Percentiles rank a stretch among this genome's conserved stretches.
phyloP scores from a whole-genome alignment of 2,888 invertebrate genomes.

The Pollenia griseotomentosa region DNA sequence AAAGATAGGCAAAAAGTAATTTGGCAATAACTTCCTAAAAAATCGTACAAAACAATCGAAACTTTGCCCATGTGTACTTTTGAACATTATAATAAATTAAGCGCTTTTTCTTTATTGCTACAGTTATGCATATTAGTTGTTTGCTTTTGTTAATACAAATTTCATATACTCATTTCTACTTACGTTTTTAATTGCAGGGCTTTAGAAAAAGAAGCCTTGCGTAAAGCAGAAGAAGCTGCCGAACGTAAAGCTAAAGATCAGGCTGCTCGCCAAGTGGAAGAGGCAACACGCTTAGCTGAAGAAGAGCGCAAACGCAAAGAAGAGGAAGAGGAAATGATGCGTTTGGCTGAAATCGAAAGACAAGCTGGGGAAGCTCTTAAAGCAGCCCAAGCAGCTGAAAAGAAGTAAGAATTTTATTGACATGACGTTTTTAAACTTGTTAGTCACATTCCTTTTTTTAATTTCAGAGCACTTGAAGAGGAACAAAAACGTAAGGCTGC shows the following conservation, averaged over 20 bases:
- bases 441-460: constrained; percentile 7
- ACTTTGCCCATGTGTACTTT: too few relatives aligned
- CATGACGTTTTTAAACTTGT: not conserved
- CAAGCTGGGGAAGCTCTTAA: constrained; percentile 84
- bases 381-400: constrained; percentile 83
- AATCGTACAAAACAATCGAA: too few relatives aligned
- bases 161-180: not conserved
- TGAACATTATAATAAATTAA: too few relatives aligned
- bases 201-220: constrained; percentile 86
- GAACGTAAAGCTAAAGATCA: constrained; percentile 80
- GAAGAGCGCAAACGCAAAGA: constrained; percentile 75
- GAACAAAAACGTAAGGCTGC: constrained; percentile 84
- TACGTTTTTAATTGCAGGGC: constrained; percentile 81
- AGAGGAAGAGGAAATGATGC: constrained; percentile 52
- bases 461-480: constrained; percentile 78
- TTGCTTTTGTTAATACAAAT: too few relatives aligned
- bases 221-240: constrained; percentile 85
- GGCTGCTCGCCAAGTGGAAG: constrained; percentile 82
- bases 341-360: constrained; percentile 84
- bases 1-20: too few relatives aligned
- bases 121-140: too few relatives aligned
- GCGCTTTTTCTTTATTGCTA: too few relatives aligned
- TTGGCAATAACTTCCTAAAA: too few relatives aligned
- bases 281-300: constrained; percentile 83
- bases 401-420: constrained; percentile 76